A percentile compares a stretch with the other conserved stretches of the same genome.
Conservation (phyloP, 2,888 invertebrate species). For the Acleris emargana region DNA sequence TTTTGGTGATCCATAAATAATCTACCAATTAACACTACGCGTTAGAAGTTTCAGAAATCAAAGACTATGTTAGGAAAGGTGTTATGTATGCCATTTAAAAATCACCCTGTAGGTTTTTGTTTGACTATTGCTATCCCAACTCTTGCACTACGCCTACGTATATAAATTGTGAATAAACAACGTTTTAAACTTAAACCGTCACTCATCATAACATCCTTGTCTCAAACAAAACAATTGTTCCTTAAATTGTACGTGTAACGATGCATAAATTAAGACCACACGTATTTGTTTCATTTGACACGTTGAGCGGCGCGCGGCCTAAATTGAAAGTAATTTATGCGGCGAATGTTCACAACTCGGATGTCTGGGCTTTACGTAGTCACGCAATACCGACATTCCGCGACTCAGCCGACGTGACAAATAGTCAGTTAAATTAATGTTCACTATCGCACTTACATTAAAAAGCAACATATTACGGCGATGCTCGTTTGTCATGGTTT, state of each 20-base stretch:
- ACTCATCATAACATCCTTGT: background rate
- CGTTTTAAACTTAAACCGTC: background rate
- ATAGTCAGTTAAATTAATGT: conserved; percentile 40
- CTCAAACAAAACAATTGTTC: conserved; percentile 15
- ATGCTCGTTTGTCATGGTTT: conserved; percentile 22
- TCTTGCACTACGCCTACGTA: background rate
- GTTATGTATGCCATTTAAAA: too few species aligned
- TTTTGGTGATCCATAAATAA: too few species aligned
- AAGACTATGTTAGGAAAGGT: too few species aligned
- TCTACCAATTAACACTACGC: too few species aligned
- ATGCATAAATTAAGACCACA: conserved; percentile 57
- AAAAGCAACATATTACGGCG: conserved; percentile 33
- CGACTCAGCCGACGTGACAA: conserved; percentile 52
- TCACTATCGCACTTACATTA: conserved; percentile 35
- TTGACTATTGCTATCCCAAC: too few species aligned
- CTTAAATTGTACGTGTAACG: conserved; percentile 45
- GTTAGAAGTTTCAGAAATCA: too few species aligned
- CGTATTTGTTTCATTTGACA: conserved; percentile 67
- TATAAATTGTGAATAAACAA: too few species aligned
- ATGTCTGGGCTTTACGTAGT: conserved; percentile 59
- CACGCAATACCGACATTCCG: conserved; percentile 78
- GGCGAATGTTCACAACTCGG: conserved; percentile 65
- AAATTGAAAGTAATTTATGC: conserved; percentile 74
- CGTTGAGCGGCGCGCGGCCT: conserved; percentile 57
- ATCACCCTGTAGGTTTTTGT: too few species aligned